These are phyloP conservation scores for Bhutanitis thaidina DNA, from an alignment of 2,888 invertebrate genomes.

Conservation along the genomic window DNA sequence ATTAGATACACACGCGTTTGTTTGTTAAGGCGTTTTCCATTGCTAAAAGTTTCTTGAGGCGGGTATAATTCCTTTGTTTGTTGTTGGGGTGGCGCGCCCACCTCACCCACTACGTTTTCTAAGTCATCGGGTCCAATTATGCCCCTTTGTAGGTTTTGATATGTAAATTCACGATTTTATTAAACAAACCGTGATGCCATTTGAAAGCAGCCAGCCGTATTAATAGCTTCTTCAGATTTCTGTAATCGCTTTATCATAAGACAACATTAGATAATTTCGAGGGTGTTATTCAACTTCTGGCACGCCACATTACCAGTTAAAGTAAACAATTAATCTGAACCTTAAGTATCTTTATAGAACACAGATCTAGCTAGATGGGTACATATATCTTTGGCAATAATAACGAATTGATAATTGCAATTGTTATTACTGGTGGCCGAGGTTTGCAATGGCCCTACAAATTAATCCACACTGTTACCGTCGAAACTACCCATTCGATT, in stretches of 20 bases:
- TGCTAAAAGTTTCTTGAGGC: slow-evolving; percentile 81
- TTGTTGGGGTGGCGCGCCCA: slow-evolving; percentile 65
- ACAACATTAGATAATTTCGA: slow-evolving; percentile 67
- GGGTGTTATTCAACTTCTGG: slow-evolving; percentile 56
- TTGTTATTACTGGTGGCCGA: slow-evolving; percentile 33
- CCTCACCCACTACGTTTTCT: slow-evolving; percentile 77
- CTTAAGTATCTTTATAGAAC: background rate
- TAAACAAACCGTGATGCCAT: slow-evolving; percentile 80
- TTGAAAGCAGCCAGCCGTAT: slow-evolving; percentile 77
- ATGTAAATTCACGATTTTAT: slow-evolving; percentile 80
- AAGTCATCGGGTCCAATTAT: slow-evolving; percentile 81
- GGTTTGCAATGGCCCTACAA: slow-evolving; percentile 53
- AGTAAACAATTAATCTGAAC: slow-evolving; percentile 1
- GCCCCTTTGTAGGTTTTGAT: slow-evolving; percentile 81
- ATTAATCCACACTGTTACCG: slow-evolving; percentile 71
- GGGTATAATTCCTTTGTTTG: slow-evolving; percentile 81
- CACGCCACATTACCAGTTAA: slow-evolving; percentile 27
- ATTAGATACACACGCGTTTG: slow-evolving; percentile 80
- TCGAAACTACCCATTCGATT: slow-evolving; percentile 77
- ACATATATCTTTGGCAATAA: too few relatives aligned
- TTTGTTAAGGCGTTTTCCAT: slow-evolving; percentile 81
- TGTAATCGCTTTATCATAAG: slow-evolving; percentile 79
- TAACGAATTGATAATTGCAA: slow-evolving; percentile 18
- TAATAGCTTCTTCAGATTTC: slow-evolving; percentile 80
- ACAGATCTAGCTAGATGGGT: too few relatives aligned